These are phyloP conservation scores for Gambelia wislizenii DNA, from an alignment of 2,797 vertebrate genomes.

Conservation along the genomic window DNA sequence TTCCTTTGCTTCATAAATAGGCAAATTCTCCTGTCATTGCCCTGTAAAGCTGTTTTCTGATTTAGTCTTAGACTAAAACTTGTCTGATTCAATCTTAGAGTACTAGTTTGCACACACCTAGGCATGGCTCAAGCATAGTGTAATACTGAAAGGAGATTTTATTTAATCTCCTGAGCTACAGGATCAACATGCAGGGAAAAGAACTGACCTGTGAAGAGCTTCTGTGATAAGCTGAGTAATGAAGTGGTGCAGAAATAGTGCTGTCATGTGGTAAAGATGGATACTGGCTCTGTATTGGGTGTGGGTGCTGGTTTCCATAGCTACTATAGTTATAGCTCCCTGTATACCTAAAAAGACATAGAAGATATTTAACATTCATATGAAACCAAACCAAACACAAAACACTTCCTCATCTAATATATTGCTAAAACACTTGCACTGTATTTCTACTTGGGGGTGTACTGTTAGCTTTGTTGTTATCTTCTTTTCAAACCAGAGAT, in stretches of 20 bases:
- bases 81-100: background rate
- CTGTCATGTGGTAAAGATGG: conserved; percentile 92
- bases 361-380: conserved; percentile 40
- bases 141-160: background rate
- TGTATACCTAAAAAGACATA: conserved; percentile 85
- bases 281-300: conserved; percentile 96
- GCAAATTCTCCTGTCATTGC: background rate
- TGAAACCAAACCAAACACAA: no score
- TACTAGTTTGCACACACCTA: background rate
- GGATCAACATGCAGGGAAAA: conserved; percentile 15
- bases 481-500: no score
- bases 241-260: conserved; percentile 90
- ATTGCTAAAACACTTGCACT: background rate
- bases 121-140: background rate
- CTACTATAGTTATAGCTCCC: conserved; percentile 97
- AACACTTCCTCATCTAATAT: background rate
- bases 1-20: background rate
- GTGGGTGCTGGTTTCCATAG: conserved; percentile 95
- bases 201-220: conserved; percentile 92
- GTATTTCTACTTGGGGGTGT: background rate
- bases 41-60: background rate
- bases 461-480: background rate
- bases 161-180: conserved; percentile 14
- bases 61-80: background rate
- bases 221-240: conserved; percentile 96